These are phyloP conservation scores for Bungarus multicinctus DNA, from an alignment of 2,113 vertebrate genomes.

Conservation along the genomic window DNA sequence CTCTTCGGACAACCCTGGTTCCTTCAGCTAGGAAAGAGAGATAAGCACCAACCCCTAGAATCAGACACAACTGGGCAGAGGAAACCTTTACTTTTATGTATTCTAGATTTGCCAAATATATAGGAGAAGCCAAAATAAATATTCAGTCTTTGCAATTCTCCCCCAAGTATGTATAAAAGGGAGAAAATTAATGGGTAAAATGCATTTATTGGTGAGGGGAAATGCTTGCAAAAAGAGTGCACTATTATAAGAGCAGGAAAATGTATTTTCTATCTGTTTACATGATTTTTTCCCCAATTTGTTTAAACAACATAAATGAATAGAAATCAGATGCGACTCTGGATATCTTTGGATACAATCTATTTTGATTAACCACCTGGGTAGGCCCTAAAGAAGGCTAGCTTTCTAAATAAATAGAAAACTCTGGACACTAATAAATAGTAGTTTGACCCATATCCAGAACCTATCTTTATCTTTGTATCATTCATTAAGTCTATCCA, in stretches of 20 bases:
- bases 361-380: background rate
- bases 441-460: background rate
- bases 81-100: background rate
- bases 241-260: background rate
- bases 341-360: background rate
- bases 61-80: background rate
- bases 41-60: background rate
- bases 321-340: background rate
- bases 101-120: background rate
- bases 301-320: background rate
- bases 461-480: background rate
- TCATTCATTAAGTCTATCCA: background rate
- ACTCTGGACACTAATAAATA: background rate
- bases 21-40: background rate
- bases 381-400: background rate
- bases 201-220: background rate
- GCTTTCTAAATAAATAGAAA: background rate
- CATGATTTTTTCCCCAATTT: background rate
- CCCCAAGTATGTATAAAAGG: background rate
- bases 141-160: background rate
- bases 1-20: background rate
- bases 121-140: background rate
- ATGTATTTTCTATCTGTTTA: background rate
- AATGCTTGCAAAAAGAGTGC: background rate
- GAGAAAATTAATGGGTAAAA: background rate